Evolutionary conservation across 2,797 vertebrate species (phyloP).

Genomic region (Onychomys arenicola): DNA sequence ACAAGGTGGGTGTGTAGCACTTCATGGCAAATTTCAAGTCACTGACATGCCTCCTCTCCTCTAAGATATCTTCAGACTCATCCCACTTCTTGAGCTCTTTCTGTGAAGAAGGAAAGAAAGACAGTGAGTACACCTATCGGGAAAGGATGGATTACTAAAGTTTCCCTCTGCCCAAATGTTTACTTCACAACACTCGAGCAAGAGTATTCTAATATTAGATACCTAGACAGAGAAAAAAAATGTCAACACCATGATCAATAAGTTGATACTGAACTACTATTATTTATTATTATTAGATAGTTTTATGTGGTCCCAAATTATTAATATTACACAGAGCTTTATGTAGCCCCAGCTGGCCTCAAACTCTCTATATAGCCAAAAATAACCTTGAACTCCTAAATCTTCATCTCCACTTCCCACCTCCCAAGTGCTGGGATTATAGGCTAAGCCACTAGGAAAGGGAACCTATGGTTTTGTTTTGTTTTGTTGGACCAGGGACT

Average conservation of each 20-base stretch:
- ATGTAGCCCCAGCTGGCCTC: neutral
- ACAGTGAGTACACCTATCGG: conserved; percentile 33
- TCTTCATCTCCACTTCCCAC: neutral
- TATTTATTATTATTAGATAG: neutral
- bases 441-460: neutral
- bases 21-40: conserved; percentile 95
- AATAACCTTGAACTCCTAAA: neutral
- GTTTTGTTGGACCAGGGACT: neutral
- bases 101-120: conserved; percentile 84
- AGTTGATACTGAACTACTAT: neutral
- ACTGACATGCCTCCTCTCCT: conserved; percentile 94
- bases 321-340: neutral
- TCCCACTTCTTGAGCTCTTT: conserved; percentile 95
- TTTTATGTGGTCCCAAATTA: neutral
- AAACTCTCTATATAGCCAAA: neutral
- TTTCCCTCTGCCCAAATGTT: neutral
- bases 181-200: neutral
- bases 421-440: neutral
- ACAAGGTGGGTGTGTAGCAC: conserved; percentile 93
- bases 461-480: neutral
- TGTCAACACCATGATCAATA: neutral
- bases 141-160: neutral
- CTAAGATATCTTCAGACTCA: conserved; percentile 97
- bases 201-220: neutral
- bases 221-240: conserved; percentile 9